Evolutionary conservation across 1,140 invertebrate genomes (phyloP), one percentile per base, ranked within the genome.

Genomic region (Rhopalosiphum maidis): DNA sequence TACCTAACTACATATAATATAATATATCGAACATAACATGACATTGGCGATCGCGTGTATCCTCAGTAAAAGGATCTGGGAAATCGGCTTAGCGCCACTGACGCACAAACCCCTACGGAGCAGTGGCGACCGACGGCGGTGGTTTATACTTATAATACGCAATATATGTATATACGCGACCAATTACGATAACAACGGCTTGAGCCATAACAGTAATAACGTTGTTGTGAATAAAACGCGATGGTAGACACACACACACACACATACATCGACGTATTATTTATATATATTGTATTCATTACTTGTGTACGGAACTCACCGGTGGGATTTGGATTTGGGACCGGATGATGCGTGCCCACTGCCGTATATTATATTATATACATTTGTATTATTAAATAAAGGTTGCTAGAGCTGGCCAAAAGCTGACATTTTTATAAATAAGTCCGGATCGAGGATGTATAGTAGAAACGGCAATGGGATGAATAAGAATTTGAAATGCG

Each of bases 141-240:
- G 90, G 90, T 35, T 91, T 68, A 41, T 90, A 90, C 23, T 30
- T 35, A 77, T 77, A 77, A 77, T 77, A 77, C 41, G 41, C 30
- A n/a, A 77, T 77, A n/a, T 77, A 77, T 77, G 60, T 77, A 15
- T 35, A 51, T 37, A 37, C 68, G n/a, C 91, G 60, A 83, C 91
- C 91, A 92, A 92, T 92, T 92, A 92, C 60, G 91, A 35, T 91
- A 91, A 91, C 90, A 91, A 91, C 90, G 90, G 90, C 37, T 91
- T 51, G 90, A 15, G 60, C 43, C 41, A 48, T 68, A 41, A 23
- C 55, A 46, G 85, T 86, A 86, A 86, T 86, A 86, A 86, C 30
- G 41, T 89, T 55, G 43, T 51, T 90, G 55, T 41, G 51, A 51
- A 89, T 89, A 90, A 68, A 90, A 54, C 30, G 30, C 87, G n/a